phyloP scores from a whole-genome alignment of 2,888 invertebrate species.

The Cremastinae sp. region DNA sequence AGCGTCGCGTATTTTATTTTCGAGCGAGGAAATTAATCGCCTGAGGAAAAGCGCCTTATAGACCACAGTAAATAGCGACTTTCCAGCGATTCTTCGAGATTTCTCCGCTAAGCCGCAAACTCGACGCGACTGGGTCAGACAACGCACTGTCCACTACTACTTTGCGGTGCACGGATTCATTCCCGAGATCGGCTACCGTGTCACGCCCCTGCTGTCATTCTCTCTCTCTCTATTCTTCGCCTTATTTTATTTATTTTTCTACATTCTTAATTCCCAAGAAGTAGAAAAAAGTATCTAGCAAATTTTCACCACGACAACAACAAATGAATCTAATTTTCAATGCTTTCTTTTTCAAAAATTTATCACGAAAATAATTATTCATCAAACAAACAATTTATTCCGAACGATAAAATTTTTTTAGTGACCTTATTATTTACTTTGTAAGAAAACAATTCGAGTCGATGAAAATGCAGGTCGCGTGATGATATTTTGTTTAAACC shows the following conservation, averaged over 20 bases:
- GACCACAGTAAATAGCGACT: conserved; percentile 35
- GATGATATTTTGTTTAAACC: no score
- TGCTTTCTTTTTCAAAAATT: no score
- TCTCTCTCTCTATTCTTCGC: not conserved
- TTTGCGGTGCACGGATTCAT: conserved; percentile 27
- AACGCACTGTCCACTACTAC: conserved; percentile 37
- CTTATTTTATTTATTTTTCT: not conserved
- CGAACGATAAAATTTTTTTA: no score
- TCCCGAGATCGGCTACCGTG: conserved; percentile 1
- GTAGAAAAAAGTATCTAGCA: not conserved
- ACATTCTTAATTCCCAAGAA: not conserved
- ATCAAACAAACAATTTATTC: no score
- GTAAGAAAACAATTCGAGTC: no score
- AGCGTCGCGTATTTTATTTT: not conserved
- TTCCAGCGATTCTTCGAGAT: conserved; percentile 66
- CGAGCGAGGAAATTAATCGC: conserved; percentile 15
- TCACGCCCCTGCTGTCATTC: conserved; percentile 39
- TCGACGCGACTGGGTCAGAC: conserved; percentile 68
- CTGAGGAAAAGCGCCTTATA: conserved; percentile 29
- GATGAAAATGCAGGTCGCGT: no score
- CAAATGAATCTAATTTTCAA: no score
- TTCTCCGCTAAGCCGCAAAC: conserved; percentile 67
- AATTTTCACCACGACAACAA: not conserved
- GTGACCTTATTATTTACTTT: no score
- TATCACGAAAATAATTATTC: no score